Base-by-base conservation (phyloP, 2,113 vertebrate species). In the Oceanodroma tethys region DNA sequence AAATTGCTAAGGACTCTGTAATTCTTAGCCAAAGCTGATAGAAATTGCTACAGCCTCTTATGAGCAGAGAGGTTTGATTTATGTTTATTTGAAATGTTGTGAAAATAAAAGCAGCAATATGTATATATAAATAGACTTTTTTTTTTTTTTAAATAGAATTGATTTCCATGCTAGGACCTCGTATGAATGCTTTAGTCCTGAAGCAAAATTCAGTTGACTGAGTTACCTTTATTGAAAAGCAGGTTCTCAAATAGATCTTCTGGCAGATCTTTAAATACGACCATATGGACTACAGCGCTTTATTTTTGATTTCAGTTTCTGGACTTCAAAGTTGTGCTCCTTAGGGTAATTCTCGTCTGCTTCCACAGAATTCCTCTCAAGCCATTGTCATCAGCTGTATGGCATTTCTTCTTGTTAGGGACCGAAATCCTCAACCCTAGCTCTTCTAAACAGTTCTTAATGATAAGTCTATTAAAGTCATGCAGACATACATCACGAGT, bases 261-360 rank as follows among this genome's bases (percentile, higher is more conserved):
- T 85, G 73, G 50, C 73, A 95, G 66, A 90, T 83, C 81, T 72
- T 91, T 85, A 81, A 89, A 66, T 65, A 66, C 4, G 7, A 21
- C 60, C 73, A 40, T 40, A 56, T 59, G 62, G 52, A 30, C 56
- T 75, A 7, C 73, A 79, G 50, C 15, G 2, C 53, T 96, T 87
- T 71, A 62, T 53, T 76, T 95, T 88, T 89, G 79, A 48, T 25
- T 81, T 95, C 36, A n/a, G 2, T 95, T 95, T 82, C 86, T 95
- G 76, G 65, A 60, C 80, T 95, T 89, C 30, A 75, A 26, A 79
- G 43, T 58, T 85, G 15, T 70, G 23, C 38, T 94, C 12, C 86
- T 92, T 72, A n/a, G 12, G 72, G 36, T 65, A 82, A 23, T 82
- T 58, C 36, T 70, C 12, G 1, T 62, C 53, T 93, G 22, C 83